A percentile compares a stretch with the other conserved stretches of the same genome.
phyloP scores from a whole-genome alignment of 2,888 invertebrate genomes.

The Nomada ferruginata region DNA sequence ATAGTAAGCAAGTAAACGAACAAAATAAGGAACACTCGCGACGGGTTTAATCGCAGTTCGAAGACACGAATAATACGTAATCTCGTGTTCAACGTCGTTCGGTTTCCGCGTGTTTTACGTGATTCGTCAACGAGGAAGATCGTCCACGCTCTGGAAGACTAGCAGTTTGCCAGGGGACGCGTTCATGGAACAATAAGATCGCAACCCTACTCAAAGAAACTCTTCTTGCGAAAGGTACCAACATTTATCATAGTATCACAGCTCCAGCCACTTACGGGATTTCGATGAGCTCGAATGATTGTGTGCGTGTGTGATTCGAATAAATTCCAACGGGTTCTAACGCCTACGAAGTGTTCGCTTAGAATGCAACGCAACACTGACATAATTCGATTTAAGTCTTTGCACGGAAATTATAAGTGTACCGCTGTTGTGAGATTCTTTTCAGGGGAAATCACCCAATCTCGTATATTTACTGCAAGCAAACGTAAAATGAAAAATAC shows the following conservation, averaged over 20 bases:
- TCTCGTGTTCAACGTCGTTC: constrained; percentile 1
- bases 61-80: not conserved
- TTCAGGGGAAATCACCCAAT: too few relatives aligned
- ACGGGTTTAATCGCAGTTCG: not conserved
- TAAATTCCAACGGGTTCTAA: not conserved
- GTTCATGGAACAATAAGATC: constrained; percentile 66
- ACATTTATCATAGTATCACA: constrained; percentile 50
- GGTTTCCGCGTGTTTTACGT: constrained; percentile 43
- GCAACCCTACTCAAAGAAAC: constrained; percentile 50
- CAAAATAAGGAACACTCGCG: not conserved
- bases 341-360: not conserved
- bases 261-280: constrained; percentile 59
- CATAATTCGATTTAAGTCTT: too few relatives aligned
- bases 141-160: constrained; percentile 48
- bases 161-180: constrained; percentile 44
- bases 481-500: too few relatives aligned
- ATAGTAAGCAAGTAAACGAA: constrained; percentile 9
- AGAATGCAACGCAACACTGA: not conserved
- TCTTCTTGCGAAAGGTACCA: constrained; percentile 63
- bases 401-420: too few relatives aligned
- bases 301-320: not conserved
- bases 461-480: too few relatives aligned
- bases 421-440: too few relatives aligned
- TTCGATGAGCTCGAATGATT: constrained; percentile 36
- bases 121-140: constrained; percentile 57